Conservation (phyloP, 2,113 vertebrate species). For the Clarias macrocephalus region DNA sequence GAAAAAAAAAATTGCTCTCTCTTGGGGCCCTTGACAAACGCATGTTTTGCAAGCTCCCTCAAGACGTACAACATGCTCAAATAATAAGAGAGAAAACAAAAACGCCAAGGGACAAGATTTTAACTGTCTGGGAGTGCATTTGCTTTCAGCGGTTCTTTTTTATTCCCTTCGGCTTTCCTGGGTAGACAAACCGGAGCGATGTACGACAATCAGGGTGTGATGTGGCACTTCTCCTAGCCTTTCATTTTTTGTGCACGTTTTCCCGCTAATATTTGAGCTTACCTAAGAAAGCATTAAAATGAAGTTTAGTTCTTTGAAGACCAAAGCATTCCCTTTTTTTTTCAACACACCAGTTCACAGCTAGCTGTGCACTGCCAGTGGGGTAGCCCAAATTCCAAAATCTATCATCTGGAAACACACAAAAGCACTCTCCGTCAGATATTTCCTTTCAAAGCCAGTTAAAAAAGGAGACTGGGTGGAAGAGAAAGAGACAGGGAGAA, state of each 20-base stretch:
- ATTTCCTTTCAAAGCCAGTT: conserved; percentile 80
- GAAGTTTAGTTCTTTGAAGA: conserved; percentile 99
- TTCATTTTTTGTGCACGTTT: conserved; percentile 78
- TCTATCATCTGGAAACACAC: conserved; percentile 99
- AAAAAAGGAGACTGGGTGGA: conserved; percentile 55
- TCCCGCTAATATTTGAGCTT: conserved; percentile 91
- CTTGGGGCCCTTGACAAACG: conserved; percentile 34
- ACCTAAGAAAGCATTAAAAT: conserved; percentile 97
- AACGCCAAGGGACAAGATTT: conserved; percentile 66
- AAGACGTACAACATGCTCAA: conserved; percentile 47
- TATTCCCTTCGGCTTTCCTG: conserved; percentile 46
- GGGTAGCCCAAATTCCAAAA: conserved; percentile 99
- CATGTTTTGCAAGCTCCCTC: conserved; percentile 44
- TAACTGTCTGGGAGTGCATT: conserved; percentile 66
- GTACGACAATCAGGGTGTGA: conserved; percentile 71
- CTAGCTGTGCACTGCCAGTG: conserved; percentile 94
- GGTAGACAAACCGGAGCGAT: conserved; percentile 60
- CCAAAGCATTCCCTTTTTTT: conserved; percentile 93
- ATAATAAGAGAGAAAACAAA: conserved; percentile 43
- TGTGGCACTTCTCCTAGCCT: conserved; percentile 78
- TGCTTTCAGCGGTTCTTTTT: conserved; percentile 59
- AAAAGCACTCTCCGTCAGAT: conserved; percentile 91
- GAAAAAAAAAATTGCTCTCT: conserved; percentile 22
- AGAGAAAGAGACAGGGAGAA: conserved; percentile 61
- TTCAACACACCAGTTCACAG: conserved; percentile 98